Evolutionary conservation across 2,888 invertebrate species (phyloP), one percentile per base, ranked within the genome.

Genomic region (Podabrus alpinus): DNA sequence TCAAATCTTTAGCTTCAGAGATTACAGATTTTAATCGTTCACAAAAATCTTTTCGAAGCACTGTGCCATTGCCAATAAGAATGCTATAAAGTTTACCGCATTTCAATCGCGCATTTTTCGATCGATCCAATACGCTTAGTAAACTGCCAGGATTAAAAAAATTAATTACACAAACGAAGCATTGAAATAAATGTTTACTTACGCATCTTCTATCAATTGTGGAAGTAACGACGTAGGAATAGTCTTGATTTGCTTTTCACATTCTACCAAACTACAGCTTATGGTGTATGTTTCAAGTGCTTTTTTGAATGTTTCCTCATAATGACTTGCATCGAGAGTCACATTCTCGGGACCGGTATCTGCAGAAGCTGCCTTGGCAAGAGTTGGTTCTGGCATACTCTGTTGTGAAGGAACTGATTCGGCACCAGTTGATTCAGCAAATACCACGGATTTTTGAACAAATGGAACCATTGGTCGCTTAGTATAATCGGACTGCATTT

Each of bases 1-100:
- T 90, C 80, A 95, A 88, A 82, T 97, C 97, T 77, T 92, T 92
- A 13, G 92, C 92, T 79, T 85, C 83, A 76, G 91, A 91, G 74
- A 94, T 87, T 75, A 93, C 90, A 83, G 92, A 91, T 77, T 89
- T 89, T 75, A 95, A 88, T 87, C 90, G 91, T 75, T 83, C 83
- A 71, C 88, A 86, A 80, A 90, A 89, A 74, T 86, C 86, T 15
- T 88, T 87, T 15, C 88, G 79, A n/a, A 88, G 81, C 66, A 92
- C 80, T 64, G 88, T 83, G 74, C 88, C 87, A 59, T 85, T 82
- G 66, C 87, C 87, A 73, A 92, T 85, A 73, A 92, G 85, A 76
- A 88, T 87, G 69, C 88, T 88, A 72, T 92, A 86, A 19, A 93
- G 84, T 76, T 85, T 84, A 15, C 91, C 91, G 61, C 88, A 85